Conservation (phyloP, 2,113 vertebrate species). For the Spheniscus mendiculus region DNA sequence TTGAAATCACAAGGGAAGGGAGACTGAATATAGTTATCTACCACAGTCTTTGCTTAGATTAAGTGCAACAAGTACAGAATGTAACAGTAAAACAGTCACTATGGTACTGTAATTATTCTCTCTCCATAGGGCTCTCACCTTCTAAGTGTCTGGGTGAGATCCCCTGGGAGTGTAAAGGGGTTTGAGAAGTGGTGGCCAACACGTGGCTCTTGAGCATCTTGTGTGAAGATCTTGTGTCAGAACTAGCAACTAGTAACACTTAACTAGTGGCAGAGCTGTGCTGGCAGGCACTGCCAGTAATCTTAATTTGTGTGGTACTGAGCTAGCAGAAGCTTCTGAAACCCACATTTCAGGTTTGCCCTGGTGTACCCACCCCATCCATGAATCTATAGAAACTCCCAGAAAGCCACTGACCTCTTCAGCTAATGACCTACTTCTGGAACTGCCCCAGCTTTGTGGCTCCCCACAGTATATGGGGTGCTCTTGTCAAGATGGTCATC, state of each 20-base stretch:
- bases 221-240: not conserved
- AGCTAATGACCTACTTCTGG: not conserved
- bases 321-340: not conserved
- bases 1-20: not conserved
- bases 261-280: not conserved
- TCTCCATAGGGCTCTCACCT: not conserved
- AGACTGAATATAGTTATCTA: not conserved
- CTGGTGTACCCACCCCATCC: not conserved
- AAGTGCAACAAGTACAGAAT: not conserved
- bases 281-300: not conserved
- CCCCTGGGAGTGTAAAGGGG: not conserved
- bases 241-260: not conserved
- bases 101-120: not conserved
- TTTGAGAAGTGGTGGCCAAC: not conserved
- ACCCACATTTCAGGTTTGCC: not conserved
- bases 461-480: not conserved
- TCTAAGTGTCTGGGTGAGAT: not conserved
- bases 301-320: not conserved
- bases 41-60: not conserved
- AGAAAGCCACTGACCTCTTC: not conserved
- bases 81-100: not conserved
- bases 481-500: not conserved
- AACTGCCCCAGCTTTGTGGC: not conserved
- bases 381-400: accelerated
- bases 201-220: not conserved